Base-by-base conservation (phyloP, 2,797 vertebrate genomes). In the Rhinichthys osculus region DNA sequence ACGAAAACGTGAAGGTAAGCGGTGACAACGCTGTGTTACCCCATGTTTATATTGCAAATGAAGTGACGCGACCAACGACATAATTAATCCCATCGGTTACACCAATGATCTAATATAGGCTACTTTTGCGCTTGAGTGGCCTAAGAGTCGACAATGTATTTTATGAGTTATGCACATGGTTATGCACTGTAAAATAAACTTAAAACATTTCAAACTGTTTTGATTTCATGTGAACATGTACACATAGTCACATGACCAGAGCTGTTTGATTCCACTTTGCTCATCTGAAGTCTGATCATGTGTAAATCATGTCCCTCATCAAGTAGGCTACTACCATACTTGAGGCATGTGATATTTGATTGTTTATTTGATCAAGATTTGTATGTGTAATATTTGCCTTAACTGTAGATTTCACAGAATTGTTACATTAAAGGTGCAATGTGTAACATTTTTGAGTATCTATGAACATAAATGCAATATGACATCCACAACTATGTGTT, bases 1-100 rank as follows among this genome's bases (percentile, higher is more conserved):
- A 91, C 47, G 87, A 90, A 21, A 90, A 85, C 38, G 89, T 92
- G 14, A 86, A 90, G 89, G 91, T 92, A 81, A 81, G 81, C 62
- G 13, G n/a, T 19, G 14, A 66, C 30, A 59, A 35, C 40, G 19
- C 11, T 33, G 4, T 21, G 21, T 40, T 16, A 40, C 16, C 4
- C 38, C 3, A n/a, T 35, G 33, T 78, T 59, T 40, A 80, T 11
- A 44, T 23, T 21, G 3, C 19, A n/a, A 80, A 40, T 77, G 19
- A 38, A 23, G 11, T 6, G 50, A 78, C 73, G 50, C 73, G 71
- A 73, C 66, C 17, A 21, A 14, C 5, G 30, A 38, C 33, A 35
- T 9, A 52, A 35, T 33, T 54, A 21, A 21, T 33, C 8, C 7
- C 23, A 50, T 35, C 35, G 4, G 0, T 4, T 64, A n/a, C 19